These are phyloP conservation scores for Neosilurus hyrtlii DNA, from an alignment of 2,797 vertebrate genomes.

Conservation along the genomic window DNA sequence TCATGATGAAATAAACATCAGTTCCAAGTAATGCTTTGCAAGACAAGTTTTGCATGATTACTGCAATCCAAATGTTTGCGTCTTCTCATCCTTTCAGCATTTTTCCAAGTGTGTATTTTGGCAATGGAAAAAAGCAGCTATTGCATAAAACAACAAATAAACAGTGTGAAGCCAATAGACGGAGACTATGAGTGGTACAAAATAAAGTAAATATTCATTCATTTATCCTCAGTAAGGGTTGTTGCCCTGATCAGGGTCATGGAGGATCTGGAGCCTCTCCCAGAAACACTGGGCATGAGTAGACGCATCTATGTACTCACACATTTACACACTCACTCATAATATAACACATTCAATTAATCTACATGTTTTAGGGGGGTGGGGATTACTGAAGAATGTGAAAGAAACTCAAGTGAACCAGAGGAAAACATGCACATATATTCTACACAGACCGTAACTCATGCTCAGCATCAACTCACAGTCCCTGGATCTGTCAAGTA, in stretches of 20 bases:
- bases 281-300: neutral
- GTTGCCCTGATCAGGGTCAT: neutral
- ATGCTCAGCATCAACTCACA: neutral
- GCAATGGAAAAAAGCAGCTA: neutral
- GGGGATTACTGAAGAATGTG: neutral
- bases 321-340: constrained; percentile 12
- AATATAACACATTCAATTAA: constrained; percentile 30
- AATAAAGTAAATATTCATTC: neutral
- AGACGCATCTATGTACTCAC: constrained; percentile 11
- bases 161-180: neutral
- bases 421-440: neutral
- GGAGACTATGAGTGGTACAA: neutral
- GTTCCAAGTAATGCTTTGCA: neutral
- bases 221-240: neutral
- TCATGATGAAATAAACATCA: neutral
- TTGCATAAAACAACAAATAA: neutral
- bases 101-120: neutral
- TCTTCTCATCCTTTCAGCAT: neutral
- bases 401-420: neutral
- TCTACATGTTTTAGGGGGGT: neutral
- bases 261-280: neutral
- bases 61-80: neutral
- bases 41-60: constrained; percentile 10
- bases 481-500: neutral
- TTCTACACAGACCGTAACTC: neutral